Percentiles rank a stretch among this genome's conserved stretches.
These are phyloP conservation scores for Anoplophora glabripennis DNA, from an alignment of 1,140 invertebrate genomes.

Conservation along the genomic window DNA sequence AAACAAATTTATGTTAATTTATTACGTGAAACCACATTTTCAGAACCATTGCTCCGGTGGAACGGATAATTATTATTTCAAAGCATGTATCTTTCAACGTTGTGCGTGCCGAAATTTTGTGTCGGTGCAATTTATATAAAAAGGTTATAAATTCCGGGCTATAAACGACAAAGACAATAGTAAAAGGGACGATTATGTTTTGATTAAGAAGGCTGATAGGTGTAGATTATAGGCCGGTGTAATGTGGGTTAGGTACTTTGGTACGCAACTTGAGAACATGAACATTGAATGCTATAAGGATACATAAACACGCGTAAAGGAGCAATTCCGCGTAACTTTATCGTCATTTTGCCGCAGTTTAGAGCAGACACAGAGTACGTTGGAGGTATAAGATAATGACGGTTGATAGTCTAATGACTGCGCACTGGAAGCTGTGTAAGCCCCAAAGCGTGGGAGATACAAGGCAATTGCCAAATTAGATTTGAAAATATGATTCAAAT, in stretches of 20 bases:
- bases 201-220: slow-evolving; percentile 6
- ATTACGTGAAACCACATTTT: too few species aligned
- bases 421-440: slow-evolving; percentile 13
- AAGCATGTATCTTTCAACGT: too few species aligned
- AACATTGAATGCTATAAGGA: slow-evolving; percentile 39
- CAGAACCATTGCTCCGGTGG: too few species aligned
- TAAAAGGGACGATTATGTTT: background rate
- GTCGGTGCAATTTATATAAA: too few species aligned
- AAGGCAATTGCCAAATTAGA: slow-evolving; percentile 31
- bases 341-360: slow-evolving; percentile 39
- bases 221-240: slow-evolving; percentile 15
- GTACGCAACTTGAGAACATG: slow-evolving; percentile 35
- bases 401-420: slow-evolving; percentile 40
- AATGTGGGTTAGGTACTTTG: slow-evolving; percentile 30
- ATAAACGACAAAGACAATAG: too few species aligned
- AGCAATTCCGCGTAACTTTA: slow-evolving; percentile 44
- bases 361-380: slow-evolving; percentile 34
- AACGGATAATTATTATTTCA: too few species aligned
- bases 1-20: too few species aligned
- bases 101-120: too few species aligned
- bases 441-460: slow-evolving; percentile 14
- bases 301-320: slow-evolving; percentile 45
- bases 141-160: too few species aligned
- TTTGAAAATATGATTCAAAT: slow-evolving; percentile 33
- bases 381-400: slow-evolving; percentile 45